These are phyloP conservation scores for Eurypyga helias DNA, from an alignment of 2,113 vertebrate genomes.

Conservation along the genomic window DNA sequence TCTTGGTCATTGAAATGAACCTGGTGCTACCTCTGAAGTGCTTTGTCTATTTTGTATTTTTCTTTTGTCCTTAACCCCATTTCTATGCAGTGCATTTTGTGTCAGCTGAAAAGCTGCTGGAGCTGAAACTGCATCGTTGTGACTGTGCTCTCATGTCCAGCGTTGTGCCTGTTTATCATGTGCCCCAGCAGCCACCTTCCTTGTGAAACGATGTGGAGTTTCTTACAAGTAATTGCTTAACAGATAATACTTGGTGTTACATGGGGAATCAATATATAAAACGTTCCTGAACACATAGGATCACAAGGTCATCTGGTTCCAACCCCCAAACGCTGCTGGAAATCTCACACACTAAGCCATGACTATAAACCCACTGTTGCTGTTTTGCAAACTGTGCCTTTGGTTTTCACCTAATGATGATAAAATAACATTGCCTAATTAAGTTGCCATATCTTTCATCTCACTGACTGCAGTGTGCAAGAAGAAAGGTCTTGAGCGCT, in stretches of 20 bases:
- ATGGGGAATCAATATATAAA: not conserved
- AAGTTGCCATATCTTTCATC: not conserved
- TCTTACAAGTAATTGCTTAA: not conserved
- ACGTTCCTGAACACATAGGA: not conserved
- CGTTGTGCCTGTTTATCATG: not conserved
- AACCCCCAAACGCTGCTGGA: not conserved
- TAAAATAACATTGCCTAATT: not conserved
- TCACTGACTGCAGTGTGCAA: not conserved
- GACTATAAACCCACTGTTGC: not conserved
- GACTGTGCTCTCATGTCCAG: too few species aligned
- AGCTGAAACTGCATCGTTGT: too few species aligned
- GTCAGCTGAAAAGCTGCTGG: too few species aligned
- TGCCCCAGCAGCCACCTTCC: not conserved
- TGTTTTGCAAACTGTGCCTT: not conserved
- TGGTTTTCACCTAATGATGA: not conserved
- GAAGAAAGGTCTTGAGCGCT: not conserved
- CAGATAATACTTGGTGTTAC: not conserved
- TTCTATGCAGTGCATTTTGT: too few species aligned
- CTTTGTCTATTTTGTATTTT: too few species aligned
- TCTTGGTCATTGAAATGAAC: too few species aligned
- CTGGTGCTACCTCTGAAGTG: too few species aligned
- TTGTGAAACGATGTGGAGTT: not conserved
- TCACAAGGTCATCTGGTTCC: too few species aligned
- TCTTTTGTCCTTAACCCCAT: too few species aligned
- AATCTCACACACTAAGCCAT: not conserved